These are phyloP conservation scores for Notothenia rossii DNA, from an alignment of 2,113 vertebrate species.

Conservation along the genomic window DNA sequence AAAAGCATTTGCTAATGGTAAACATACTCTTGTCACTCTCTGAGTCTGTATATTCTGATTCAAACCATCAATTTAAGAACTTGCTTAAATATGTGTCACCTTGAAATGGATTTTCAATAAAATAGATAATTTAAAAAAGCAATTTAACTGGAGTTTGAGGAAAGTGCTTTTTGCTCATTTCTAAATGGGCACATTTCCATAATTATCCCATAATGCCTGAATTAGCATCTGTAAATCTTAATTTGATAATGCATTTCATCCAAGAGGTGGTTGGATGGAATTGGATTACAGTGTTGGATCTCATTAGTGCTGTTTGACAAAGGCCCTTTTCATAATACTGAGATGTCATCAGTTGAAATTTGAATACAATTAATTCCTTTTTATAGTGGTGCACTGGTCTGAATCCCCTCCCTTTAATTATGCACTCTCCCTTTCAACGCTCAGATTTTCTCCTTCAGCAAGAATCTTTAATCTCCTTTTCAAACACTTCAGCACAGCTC, in stretches of 20 bases:
- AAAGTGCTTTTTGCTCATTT: constrained; percentile 69
- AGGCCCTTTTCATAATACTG: constrained; percentile 79
- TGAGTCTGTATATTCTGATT: constrained; percentile 27
- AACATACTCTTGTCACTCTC: constrained; percentile 20
- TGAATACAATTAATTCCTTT: constrained; percentile 78
- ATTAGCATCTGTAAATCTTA: constrained; percentile 85
- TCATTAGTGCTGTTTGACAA: constrained; percentile 82
- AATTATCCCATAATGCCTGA: constrained; percentile 80
- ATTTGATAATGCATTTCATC: constrained; percentile 82
- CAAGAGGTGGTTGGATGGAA: constrained; percentile 73
- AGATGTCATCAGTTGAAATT: constrained; percentile 79
- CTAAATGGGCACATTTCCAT: constrained; percentile 72
- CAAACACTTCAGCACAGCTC: constrained; percentile 36
- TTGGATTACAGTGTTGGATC: constrained; percentile 79
- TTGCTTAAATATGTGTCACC: constrained; percentile 47
- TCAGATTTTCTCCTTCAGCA: constrained; percentile 61
- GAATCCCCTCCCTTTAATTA: constrained; percentile 69
- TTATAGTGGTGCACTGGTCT: constrained; percentile 65
- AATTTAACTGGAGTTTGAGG: constrained; percentile 69
- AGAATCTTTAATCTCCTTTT: constrained; percentile 55
- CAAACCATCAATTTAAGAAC: constrained; percentile 42
- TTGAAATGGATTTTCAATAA: constrained; percentile 66
- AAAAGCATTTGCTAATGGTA: background rate
- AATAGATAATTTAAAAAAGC: constrained; percentile 39
- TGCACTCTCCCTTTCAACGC: constrained; percentile 54